phyloP scores from a whole-genome alignment of 2,797 vertebrate genomes.

The Oreochromis mossambicus region DNA sequence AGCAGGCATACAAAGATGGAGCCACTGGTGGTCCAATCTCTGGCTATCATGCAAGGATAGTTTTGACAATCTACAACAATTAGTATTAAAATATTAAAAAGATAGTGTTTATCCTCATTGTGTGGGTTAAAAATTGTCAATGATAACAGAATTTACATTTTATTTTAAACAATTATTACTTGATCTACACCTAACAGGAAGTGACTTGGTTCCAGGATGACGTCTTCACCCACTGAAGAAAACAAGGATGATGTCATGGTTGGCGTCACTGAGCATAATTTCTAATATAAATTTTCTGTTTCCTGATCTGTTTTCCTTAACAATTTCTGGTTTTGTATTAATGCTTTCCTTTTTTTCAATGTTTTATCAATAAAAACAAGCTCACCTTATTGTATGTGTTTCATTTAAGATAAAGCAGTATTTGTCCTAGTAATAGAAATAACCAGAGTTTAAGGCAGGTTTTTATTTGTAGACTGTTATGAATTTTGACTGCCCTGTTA shows the following conservation, averaged over 20 bases:
- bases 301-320: background rate
- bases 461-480: background rate
- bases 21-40: background rate
- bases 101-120: rapidly evolving
- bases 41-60: background rate
- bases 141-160: background rate
- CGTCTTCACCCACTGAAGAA: background rate
- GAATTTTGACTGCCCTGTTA: background rate
- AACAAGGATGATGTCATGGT: rapidly evolving
- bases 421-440: rapidly evolving
- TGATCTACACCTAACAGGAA: background rate
- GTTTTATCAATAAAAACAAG: background rate
- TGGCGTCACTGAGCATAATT: background rate
- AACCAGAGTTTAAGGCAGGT: background rate
- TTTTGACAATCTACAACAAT: background rate
- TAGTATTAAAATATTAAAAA: background rate
- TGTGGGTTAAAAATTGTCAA: background rate
- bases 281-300: background rate
- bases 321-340: rapidly evolving
- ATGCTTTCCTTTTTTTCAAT: background rate
- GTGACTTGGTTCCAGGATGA: background rate
- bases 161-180: background rate
- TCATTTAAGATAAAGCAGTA: background rate
- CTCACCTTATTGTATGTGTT: background rate
- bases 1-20: too few relatives aligned